These are phyloP conservation scores for Sebastiscus albofasciatus DNA, from an alignment of 2,797 vertebrate species.

Conservation along the genomic window DNA sequence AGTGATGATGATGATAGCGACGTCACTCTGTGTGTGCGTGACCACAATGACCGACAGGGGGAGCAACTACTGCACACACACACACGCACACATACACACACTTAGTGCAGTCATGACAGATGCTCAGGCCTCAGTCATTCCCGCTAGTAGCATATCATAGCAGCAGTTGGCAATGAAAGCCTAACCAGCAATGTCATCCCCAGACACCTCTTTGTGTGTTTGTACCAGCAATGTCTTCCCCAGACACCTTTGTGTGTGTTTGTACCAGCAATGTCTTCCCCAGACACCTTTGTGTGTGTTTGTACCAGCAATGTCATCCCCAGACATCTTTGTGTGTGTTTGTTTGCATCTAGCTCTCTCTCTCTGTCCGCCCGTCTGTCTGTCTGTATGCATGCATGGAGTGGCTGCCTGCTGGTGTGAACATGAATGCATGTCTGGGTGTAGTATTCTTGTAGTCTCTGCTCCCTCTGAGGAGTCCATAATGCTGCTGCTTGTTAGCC, in stretches of 20 bases:
- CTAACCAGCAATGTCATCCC: not conserved
- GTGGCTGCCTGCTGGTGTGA: not conserved
- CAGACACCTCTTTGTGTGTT: not conserved
- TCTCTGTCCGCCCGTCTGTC: not conserved
- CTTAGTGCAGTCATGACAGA: not conserved
- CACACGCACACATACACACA: not conserved
- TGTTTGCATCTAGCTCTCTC: not conserved
- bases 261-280: too few relatives aligned
- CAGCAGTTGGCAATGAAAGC: slow-evolving; percentile 10
- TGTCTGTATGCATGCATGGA: not conserved
- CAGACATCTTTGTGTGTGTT: too few relatives aligned
- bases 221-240: not conserved
- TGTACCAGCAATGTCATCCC: too few relatives aligned
- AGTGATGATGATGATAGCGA: not conserved
- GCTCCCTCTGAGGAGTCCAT: not conserved
- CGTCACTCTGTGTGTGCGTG: slow-evolving; percentile 3
- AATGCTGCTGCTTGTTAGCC: slow-evolving; percentile 28
- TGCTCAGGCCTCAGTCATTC: slow-evolving; percentile 10
- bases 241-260: too few relatives aligned
- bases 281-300: too few relatives aligned
- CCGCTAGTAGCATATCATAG: not conserved
- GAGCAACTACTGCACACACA: not conserved
- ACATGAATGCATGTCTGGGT: not conserved
- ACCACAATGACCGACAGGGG: slow-evolving; percentile 28
- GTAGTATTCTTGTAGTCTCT: not conserved